Base-by-base conservation (phyloP, 1,140 invertebrate genomes). In the Homarus americanus region DNA sequence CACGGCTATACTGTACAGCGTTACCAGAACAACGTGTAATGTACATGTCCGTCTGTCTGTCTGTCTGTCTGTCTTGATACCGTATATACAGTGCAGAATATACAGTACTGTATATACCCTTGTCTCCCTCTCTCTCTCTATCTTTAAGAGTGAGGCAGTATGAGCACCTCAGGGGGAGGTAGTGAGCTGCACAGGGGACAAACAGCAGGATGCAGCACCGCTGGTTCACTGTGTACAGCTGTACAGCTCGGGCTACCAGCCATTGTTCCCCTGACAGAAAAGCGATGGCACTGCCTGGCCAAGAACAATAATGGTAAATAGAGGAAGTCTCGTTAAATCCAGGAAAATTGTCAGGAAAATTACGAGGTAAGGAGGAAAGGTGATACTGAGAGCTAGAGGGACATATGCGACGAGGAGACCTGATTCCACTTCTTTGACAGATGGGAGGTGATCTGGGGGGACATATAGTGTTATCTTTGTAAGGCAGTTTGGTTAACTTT, bases 341-440 rank as follows among this genome's bases (percentile, higher is more conserved):
- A 87, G 85, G 85, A 87, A 87, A 79, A 87, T 87, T 87, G 75
- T 79, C 85, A 87, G 85, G 85, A 87, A 87, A 87, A 87, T 87
- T 87, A 87, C 75, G 85, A 58, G 85, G 53, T 79, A 41, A n/a
- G 58, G 75, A 87, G 85, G 85, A 87, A 87, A 36, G 75, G 40
- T 32, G 17, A 53, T 32, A 32, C 34, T 87, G 85, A 66, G 85
- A 40, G 76, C 49, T 7, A 87, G 41, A 87, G 75, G 85, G 85
- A 4, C 53, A 4, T 40, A 86, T n/a, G n/a, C n/a, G n/a, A n/a
- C n/a, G n/a, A n/a, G n/a, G n/a, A n/a, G n/a, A n/a, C n/a, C n/a
- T n/a, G n/a, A n/a, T n/a, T n/a, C n/a, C n/a, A n/a, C n/a, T n/a
- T n/a, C n/a, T n/a, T n/a, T n/a, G n/a, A n/a, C n/a, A n/a, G n/a